These are phyloP conservation scores for Andrena bucephala DNA, from an alignment of 2,888 invertebrate genomes.

Conservation along the genomic window DNA sequence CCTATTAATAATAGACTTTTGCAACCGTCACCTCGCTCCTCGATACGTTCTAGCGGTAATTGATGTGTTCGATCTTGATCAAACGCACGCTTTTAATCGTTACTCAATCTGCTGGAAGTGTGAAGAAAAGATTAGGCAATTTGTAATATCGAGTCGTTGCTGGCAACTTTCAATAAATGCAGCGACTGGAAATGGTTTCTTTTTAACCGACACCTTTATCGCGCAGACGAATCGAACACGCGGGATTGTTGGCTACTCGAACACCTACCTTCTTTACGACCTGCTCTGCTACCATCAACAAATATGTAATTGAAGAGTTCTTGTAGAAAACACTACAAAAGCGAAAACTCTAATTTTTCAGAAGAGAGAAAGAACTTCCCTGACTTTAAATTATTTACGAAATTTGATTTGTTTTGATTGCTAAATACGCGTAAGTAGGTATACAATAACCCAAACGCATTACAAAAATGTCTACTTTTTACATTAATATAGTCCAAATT, in stretches of 20 bases:
- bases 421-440: too few species aligned
- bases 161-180: background rate
- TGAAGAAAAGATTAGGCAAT: slow-evolving; percentile 21
- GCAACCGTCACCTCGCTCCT: background rate
- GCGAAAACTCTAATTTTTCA: too few species aligned
- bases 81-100: slow-evolving; percentile 36
- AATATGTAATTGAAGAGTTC: too few species aligned
- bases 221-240: background rate
- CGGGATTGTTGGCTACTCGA: background rate
- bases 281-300: too few species aligned
- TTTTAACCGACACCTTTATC: background rate
- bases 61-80: slow-evolving; percentile 33
- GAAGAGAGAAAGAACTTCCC: too few species aligned
- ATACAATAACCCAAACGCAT: too few species aligned
- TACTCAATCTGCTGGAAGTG: slow-evolving; percentile 16
- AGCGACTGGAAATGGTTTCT: background rate
- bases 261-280: too few species aligned
- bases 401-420: too few species aligned
- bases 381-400: too few species aligned
- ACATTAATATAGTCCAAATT: too few species aligned
- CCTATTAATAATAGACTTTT: slow-evolving; percentile 50
- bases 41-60: slow-evolving; percentile 22
- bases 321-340: too few species aligned
- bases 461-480: too few species aligned
- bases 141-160: background rate